Evolutionary conservation across 2,888 invertebrate species (phyloP).

Genomic region (Dorcus parallelipipedus): DNA sequence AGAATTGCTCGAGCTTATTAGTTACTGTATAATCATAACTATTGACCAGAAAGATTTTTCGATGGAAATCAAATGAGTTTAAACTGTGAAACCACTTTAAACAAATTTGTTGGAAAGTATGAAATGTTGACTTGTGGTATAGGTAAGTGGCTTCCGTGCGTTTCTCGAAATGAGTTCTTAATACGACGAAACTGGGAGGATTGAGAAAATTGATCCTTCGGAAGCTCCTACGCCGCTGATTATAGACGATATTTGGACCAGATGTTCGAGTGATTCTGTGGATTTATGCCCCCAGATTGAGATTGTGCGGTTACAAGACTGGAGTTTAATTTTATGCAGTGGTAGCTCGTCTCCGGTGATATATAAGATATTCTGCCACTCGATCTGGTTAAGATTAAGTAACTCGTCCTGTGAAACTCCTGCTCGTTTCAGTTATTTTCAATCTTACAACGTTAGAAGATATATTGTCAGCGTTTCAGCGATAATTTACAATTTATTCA

Average conservation of each 20-base stretch:
- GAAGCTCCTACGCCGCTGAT: slow-evolving; percentile 24
- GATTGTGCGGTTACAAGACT: slow-evolving; percentile 27
- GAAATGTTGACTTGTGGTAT: too few species aligned
- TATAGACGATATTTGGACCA: slow-evolving; percentile 27
- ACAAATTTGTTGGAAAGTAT: too few species aligned
- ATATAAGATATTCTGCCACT: slow-evolving; percentile 10
- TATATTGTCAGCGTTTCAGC: too few species aligned
- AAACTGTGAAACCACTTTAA: too few species aligned
- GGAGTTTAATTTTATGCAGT: slow-evolving; percentile 28
- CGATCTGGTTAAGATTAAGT: slow-evolving; percentile 14
- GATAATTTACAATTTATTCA: too few species aligned
- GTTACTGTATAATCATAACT: too few species aligned
- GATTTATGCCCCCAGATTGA: slow-evolving; percentile 28
- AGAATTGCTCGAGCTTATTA: slow-evolving; percentile 14
- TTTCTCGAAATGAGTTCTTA: too few species aligned
- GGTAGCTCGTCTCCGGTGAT: slow-evolving; percentile 17
- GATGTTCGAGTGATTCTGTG: slow-evolving; percentile 31
- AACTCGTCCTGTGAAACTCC: not conserved
- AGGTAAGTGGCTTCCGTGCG: too few species aligned
- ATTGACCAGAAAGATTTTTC: too few species aligned
- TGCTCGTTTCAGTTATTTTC: not conserved
- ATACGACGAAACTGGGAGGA: slow-evolving; percentile 10
- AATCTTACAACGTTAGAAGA: too few species aligned
- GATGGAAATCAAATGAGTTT: too few species aligned
- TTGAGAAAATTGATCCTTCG: slow-evolving; percentile 14